Conservation (phyloP, 2,888 invertebrate genomes). For the Calameuta idolon region DNA sequence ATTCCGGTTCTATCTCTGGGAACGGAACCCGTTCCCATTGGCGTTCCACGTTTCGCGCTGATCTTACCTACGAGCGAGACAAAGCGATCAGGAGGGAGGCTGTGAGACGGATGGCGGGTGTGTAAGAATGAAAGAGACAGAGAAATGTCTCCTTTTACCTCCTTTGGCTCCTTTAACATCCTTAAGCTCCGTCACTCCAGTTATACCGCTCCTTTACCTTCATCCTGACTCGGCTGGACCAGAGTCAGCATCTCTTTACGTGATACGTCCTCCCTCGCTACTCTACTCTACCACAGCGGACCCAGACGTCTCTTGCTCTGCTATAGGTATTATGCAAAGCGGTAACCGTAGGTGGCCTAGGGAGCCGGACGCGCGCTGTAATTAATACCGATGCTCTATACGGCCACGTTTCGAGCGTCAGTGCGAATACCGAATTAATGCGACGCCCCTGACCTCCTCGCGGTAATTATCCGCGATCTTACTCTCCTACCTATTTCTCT, state of each 20-base stretch:
- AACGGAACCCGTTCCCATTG: slow-evolving; percentile 47
- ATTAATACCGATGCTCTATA: slow-evolving; percentile 49
- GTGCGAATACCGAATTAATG: slow-evolving; percentile 36
- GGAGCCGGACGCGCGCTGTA: slow-evolving; percentile 48
- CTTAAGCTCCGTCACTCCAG: neutral
- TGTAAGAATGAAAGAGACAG: neutral
- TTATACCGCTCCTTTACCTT: neutral
- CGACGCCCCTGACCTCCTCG: slow-evolving; percentile 34
- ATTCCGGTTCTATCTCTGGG: slow-evolving; percentile 47
- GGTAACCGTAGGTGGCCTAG: slow-evolving; percentile 57
- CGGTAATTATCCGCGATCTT: slow-evolving; percentile 35
- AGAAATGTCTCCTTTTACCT: neutral
- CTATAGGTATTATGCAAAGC: slow-evolving; percentile 56
- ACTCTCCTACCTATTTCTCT: neutral
- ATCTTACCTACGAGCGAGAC: neutral
- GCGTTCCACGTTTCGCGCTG: slow-evolving; percentile 38
- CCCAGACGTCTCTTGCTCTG: neutral
- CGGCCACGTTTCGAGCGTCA: slow-evolving; percentile 6
- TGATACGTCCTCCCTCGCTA: slow-evolving; percentile 31
- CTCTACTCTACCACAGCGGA: slow-evolving; percentile 31
- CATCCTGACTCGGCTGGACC: neutral
- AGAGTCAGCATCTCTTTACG: neutral
- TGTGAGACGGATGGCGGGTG: neutral
- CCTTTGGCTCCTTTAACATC: neutral
- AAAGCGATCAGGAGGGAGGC: neutral